Base-by-base conservation (phyloP, 1,140 invertebrate genomes). In the Planococcus citri region DNA sequence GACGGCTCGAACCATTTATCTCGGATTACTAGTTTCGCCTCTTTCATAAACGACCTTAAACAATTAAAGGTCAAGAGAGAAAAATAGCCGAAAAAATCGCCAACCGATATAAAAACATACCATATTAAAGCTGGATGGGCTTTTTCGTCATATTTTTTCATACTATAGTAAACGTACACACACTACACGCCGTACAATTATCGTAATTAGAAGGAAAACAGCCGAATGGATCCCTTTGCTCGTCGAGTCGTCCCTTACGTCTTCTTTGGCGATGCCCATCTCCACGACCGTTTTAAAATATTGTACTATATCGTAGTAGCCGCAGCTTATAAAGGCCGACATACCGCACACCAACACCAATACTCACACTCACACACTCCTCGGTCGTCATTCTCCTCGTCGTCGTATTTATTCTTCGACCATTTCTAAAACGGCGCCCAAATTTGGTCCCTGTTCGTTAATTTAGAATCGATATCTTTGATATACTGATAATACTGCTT, bases 391-490 rank as follows among this genome's bases (percentile, higher is more conserved):
- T 14, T 14, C 14, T 37, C 33, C 33, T 14, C 33, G 33, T 37
- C 33, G 6, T 6, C 33, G 33, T 8, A 37, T 8, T 37, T 14
- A 6, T 37, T 51, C 41, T 51, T 51, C 41, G 41, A 51, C 6
- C 41, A 51, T 6, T 51, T 51, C 41, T 51, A 51, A 51, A 51
- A 51, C 41, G 41, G 41, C 41, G 41, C 41, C 41, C 41, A 64
- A 64, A 25, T 64, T 64, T 27, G 60, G 60, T 64, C 60, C 60
- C 60, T 64, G 10, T 24, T 14, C 60, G 60, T 64, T 64, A 64
- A 64, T 64, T 64, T 64, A 64, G 60, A 64, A 64, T 64, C 60
- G 60, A 64, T 64, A 64, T 64, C 60, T 64, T 64, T 64, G 60
- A 64, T 64, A 64, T 64, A 64, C 60, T 64, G 60, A 64, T 64